phyloP scores from a whole-genome alignment of 2,113 vertebrate genomes.

The Paedocypris sp. region DNA sequence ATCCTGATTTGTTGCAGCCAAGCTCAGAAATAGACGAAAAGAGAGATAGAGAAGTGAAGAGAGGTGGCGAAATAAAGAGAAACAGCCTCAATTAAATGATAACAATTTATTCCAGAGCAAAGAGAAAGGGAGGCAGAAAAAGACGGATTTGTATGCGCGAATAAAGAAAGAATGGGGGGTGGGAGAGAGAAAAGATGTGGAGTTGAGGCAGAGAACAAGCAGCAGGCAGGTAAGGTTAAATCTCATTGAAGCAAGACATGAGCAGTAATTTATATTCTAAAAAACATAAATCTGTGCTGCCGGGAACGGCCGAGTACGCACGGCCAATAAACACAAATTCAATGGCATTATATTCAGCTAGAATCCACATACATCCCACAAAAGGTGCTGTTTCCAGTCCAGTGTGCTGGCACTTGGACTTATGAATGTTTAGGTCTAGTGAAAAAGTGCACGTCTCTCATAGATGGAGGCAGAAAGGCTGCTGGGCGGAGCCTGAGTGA shows the following conservation, averaged over 20 bases:
- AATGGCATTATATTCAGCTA: too few species aligned
- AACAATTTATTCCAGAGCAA: constrained; percentile 23
- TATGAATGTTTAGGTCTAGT: constrained; percentile 15
- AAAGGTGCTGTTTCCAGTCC: not conserved
- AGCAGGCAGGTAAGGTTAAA: not conserved
- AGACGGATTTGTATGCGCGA: too few species aligned
- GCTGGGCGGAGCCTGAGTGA: constrained; percentile 12
- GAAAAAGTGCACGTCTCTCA: not conserved
- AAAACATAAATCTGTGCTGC: not conserved
- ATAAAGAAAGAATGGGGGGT: not conserved
- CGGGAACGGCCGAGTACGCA: not conserved
- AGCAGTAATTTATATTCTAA: constrained; percentile 6
- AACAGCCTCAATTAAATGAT: constrained; percentile 33
- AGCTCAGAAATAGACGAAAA: constrained; percentile 3
- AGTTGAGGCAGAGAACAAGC: not conserved
- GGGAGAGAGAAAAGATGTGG: not conserved
- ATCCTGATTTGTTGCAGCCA: constrained; percentile 23
- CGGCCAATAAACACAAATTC: too few species aligned
- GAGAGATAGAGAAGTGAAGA: constrained; percentile 5
- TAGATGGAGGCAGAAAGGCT: constrained; percentile 12
- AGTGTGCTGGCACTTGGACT: not conserved
- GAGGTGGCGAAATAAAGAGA: constrained; percentile 13
- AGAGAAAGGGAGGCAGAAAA: not conserved
- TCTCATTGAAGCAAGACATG: constrained; percentile 6
- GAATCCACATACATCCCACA: not conserved